Conservation (phyloP, 2,113 vertebrate genomes). For the Embiotoca jacksoni region DNA sequence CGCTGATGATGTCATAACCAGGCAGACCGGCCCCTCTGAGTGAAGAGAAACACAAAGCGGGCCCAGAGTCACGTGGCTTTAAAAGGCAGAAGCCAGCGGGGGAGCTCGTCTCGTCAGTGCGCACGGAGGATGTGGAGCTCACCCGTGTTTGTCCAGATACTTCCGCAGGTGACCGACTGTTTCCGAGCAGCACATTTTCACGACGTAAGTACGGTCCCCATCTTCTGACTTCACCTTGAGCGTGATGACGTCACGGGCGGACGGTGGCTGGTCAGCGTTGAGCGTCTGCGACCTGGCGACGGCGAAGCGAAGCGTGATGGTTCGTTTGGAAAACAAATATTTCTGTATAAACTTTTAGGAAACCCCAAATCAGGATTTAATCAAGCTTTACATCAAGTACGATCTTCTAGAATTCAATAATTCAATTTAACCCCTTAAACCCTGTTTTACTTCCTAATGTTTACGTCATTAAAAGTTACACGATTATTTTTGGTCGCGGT, state of each 20-base stretch:
- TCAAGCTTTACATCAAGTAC: conserved; percentile 35
- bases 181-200: conserved; percentile 87
- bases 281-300: conserved; percentile 41
- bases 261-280: neutral
- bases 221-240: conserved; percentile 91
- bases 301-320: neutral
- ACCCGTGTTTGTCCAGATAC: conserved; percentile 87
- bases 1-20: conserved; percentile 90
- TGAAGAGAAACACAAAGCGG: neutral
- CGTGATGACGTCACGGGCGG: conserved; percentile 56
- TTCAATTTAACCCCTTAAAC: conserved; percentile 22
- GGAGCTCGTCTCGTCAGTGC: neutral
- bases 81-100: too few species aligned
- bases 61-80: neutral
- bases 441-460: neutral
- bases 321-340: neutral
- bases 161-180: conserved; percentile 88
- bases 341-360: neutral
- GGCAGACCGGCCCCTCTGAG: conserved; percentile 77
- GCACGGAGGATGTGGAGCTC: neutral
- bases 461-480: neutral
- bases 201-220: conserved; percentile 81
- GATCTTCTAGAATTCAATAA: too few species aligned
- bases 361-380: conserved; percentile 34
- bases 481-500: neutral